Evolutionary conservation across 2,888 invertebrate genomes (phyloP), one percentile per base, ranked within the genome.

Genomic region (Dolichopus griseipennis): DNA sequence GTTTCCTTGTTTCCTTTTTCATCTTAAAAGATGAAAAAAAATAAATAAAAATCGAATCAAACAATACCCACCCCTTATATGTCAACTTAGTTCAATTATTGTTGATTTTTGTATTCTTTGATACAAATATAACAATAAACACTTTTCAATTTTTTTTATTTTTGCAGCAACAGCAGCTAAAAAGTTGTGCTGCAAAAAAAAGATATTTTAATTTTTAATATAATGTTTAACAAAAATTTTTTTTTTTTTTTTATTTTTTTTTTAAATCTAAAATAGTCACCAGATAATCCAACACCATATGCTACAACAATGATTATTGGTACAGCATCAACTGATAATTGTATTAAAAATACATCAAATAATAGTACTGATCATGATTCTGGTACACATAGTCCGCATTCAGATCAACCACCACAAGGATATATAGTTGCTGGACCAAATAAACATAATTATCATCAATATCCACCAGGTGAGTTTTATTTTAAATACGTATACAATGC

Each of bases 231-330:
- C 8, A 61, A 61, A 37, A 70, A 66, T 71, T 64, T 20, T 52
- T 61, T 34, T 21, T 27, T 61, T 66, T 62, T 27, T 27, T 27
- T 27, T 27, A 4, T 27, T 27, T 27, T 27, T 5, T 27, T 27
- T 27, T 27, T 27, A 4, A 4, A 27, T 27, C 2, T 27, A 27
- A 20, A 67, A 15, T 63, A 81, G 81, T 85, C 86, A 68, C 84
- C 86, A 12, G 86, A 86, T 73, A 86, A 87, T 77, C 87, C 88
- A 0, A 87, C 87, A 3, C 90, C 90, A 0, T 90, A 90, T 78
- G 90, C 90, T 20, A 90, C 90, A 0, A 90, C 90, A 15, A 90
- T 89, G 81, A 82, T 90, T 61, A 84, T 90, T 71, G 81, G 81
- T 61, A 78, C 79, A 64, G 78, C 80, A 7, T 82, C 83, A 8